These are phyloP conservation scores for Lasioglossum baleicum DNA, from an alignment of 1,140 invertebrate genomes.

Conservation along the genomic window DNA sequence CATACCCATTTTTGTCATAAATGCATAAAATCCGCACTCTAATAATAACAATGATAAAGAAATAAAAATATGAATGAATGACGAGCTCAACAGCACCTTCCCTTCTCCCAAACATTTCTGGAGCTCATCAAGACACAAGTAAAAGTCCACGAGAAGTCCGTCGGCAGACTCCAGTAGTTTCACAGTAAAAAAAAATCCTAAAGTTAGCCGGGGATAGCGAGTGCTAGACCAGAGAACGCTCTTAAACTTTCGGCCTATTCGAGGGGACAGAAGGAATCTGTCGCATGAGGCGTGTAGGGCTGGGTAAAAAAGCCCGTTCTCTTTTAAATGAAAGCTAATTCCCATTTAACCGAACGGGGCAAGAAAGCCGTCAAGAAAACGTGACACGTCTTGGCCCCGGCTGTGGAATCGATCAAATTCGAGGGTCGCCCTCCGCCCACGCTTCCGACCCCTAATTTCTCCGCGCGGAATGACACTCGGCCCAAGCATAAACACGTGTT, in stretches of 20 bases:
- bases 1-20: too few relatives aligned
- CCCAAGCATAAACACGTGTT: slow-evolving; percentile 75
- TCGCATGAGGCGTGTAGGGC: not conserved
- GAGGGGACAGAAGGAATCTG: not conserved
- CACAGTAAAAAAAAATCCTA: too few relatives aligned
- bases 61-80: too few relatives aligned
- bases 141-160: too few relatives aligned
- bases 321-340: slow-evolving; percentile 33
- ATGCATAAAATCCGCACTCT: too few relatives aligned
- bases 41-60: too few relatives aligned
- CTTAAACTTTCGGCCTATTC: not conserved
- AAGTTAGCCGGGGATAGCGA: too few relatives aligned
- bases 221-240: too few relatives aligned
- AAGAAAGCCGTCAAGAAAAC: slow-evolving; percentile 10
- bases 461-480: slow-evolving; percentile 52
- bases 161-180: too few relatives aligned
- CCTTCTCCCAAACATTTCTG: too few relatives aligned
- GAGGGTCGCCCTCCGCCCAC: slow-evolving; percentile 28
- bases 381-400: slow-evolving; percentile 49
- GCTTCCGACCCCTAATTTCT: slow-evolving; percentile 52
- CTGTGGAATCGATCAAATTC: slow-evolving; percentile 62
- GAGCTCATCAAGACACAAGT: too few relatives aligned
- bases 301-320: not conserved
- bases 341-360: slow-evolving; percentile 29
- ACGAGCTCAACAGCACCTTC: too few relatives aligned